phyloP scores from a whole-genome alignment of 2,113 vertebrate species.

The Prochilodus magdalenae region DNA sequence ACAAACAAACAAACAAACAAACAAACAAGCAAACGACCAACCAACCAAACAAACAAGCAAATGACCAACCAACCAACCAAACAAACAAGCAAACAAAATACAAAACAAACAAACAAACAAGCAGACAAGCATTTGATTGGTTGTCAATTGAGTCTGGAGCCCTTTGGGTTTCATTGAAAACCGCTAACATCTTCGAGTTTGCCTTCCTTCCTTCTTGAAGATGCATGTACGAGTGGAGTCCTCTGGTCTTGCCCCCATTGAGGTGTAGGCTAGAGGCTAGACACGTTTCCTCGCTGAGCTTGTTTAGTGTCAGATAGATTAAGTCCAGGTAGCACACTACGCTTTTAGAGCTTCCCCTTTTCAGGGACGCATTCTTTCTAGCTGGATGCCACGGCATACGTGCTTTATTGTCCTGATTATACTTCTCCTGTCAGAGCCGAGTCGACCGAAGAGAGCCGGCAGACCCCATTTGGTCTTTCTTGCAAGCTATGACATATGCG shows the following conservation, averaged over 20 bases:
- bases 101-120: too few relatives aligned
- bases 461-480: slow-evolving; percentile 15
- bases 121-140: neutral
- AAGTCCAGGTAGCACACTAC: neutral
- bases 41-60: too few relatives aligned
- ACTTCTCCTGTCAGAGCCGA: too few relatives aligned
- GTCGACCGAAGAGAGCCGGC: neutral
- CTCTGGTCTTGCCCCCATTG: too few relatives aligned
- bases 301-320: neutral
- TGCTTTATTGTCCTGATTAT: neutral
- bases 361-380: neutral
- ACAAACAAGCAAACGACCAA: too few relatives aligned
- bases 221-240: too few relatives aligned
- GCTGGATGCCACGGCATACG: neutral
- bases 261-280: too few relatives aligned
- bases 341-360: neutral
- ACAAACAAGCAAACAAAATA: too few relatives aligned
- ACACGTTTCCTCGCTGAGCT: neutral
- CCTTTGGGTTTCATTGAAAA: neutral
- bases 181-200: too few relatives aligned
- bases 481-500: slow-evolving; percentile 16
- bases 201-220: too few relatives aligned
- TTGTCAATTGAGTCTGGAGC: neutral
- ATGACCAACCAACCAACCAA: too few relatives aligned
- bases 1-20: too few relatives aligned